Conservation (phyloP, 2,113 vertebrate species). For the Hippocampus comes region DNA sequence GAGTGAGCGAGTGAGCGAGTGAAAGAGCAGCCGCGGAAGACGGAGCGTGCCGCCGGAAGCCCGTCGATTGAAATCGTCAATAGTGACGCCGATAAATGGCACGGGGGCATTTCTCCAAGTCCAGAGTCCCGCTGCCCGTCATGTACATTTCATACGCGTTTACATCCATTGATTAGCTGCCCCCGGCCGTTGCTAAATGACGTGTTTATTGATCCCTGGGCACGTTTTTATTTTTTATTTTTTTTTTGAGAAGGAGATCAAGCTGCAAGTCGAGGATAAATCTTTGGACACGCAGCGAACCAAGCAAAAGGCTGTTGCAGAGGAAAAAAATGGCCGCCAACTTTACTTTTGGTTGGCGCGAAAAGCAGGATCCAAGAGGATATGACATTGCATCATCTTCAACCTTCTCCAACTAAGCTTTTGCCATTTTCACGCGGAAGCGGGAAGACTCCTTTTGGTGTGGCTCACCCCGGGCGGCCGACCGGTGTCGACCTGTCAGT, state of each 20-base stretch:
- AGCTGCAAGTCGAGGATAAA: slow-evolving; percentile 14
- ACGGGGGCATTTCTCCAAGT: slow-evolving; percentile 50
- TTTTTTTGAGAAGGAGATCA: slow-evolving; percentile 37
- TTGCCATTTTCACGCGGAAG: too few relatives aligned
- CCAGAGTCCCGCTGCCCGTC: slow-evolving; percentile 35
- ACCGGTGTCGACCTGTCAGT: slow-evolving; percentile 52
- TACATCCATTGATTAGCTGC: slow-evolving; percentile 61
- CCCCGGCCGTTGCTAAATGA: slow-evolving; percentile 64
- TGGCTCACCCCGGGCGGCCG: too few relatives aligned
- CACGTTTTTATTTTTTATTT: slow-evolving; percentile 12
- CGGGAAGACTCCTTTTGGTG: too few relatives aligned
- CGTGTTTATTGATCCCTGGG: slow-evolving; percentile 51
- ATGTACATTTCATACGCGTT: slow-evolving; percentile 69
- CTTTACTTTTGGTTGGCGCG: too few relatives aligned
- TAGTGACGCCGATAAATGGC: slow-evolving; percentile 64
- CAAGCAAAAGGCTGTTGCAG: too few relatives aligned
- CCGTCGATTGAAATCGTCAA: slow-evolving; percentile 64
- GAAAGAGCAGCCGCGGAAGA: slow-evolving; percentile 30
- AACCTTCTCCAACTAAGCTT: too few relatives aligned
- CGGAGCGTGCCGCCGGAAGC: slow-evolving; percentile 26
- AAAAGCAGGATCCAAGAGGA: not conserved
- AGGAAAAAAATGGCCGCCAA: too few relatives aligned
- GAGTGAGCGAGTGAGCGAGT: slow-evolving; percentile 41
- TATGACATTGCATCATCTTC: too few relatives aligned
- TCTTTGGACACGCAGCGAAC: not conserved